A percentile compares a stretch with the other conserved stretches of the same genome.
Conservation (phyloP, 2,797 vertebrate genomes). For the Apodemus agrarius region DNA sequence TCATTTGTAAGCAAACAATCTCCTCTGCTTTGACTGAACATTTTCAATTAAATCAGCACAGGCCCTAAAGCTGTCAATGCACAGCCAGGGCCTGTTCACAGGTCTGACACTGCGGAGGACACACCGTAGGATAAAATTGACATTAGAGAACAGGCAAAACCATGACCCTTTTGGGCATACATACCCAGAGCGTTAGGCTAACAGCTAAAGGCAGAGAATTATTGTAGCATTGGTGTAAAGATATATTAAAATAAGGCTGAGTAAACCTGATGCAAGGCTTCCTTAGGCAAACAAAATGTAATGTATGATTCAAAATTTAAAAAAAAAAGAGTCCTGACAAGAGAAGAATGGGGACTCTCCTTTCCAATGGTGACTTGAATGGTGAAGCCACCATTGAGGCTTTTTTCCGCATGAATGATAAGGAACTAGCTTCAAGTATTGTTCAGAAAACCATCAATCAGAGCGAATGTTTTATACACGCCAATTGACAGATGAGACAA, state of each 20-base stretch:
- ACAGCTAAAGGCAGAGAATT: not conserved
- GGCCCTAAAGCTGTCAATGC: not conserved
- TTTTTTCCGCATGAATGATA: constrained; percentile 34
- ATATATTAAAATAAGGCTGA: constrained; percentile 8
- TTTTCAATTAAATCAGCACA: constrained; percentile 22
- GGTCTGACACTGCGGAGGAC: not conserved
- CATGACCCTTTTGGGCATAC: not conserved
- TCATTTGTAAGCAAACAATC: not conserved
- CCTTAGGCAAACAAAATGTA: not conserved
- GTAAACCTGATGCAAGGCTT: not conserved
- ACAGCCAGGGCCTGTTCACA: not conserved
- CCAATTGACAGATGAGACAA: constrained; percentile 10
- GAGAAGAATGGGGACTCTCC: constrained; percentile 10
- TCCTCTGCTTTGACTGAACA: not conserved
- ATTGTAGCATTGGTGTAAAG: not conserved
- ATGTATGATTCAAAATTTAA: not conserved
- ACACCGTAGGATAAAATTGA: not conserved
- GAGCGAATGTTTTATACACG: not conserved
- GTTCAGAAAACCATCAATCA: constrained; percentile 2
- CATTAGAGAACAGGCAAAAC: not conserved
- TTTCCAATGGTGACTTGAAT: not conserved
- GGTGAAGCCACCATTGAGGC: not conserved
- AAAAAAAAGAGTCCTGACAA: constrained; percentile 39
- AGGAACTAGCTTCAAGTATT: constrained; percentile 28
- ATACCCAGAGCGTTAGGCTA: not conserved